Evolutionary conservation across 2,888 invertebrate genomes (phyloP), one percentile per base, ranked within the genome.

Genomic region (Lepidocyrtoides sp.): DNA sequence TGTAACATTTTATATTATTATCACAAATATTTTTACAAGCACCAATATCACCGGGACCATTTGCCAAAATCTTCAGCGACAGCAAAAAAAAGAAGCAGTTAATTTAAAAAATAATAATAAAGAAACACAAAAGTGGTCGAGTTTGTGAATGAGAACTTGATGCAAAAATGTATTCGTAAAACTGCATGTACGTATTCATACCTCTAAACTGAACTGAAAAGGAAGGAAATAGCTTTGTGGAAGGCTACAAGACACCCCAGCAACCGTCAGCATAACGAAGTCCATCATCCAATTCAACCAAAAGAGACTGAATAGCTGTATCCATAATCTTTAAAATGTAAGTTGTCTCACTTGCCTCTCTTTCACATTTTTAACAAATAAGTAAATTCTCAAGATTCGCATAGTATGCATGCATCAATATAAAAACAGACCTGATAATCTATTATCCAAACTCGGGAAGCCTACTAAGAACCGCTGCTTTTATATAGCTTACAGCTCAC

Each of bases 221-320:
- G 29, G 54, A 87, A 87, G 79, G 66, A 87, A 66, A 26, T 29
- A 69, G 29, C 83, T 69, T 87, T 17, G 77, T 79, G 85, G 54
- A 54, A 85, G 51, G 20, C 84, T 72, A 72, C 72, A 77, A 60
- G n/a, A 63, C 77, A 77, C n/a, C n/a, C n/a, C 79, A 48, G 23
- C 63, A 41, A 84, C n/a, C 69, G 23, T 8, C 17, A 36, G 7
- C 48, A 66, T 26, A 20, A 69, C n/a, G 17, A 84, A 4, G 32
- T 10, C 44, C 36, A 17, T 36, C 41, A 84, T 51, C 41, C 54
- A 77, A 51, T 29, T 20, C 77, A 29, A 81, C 32, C 44, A 36
- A 48, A 79, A 63, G 88, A 88, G 88, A 81, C 88, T 88, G 88
- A 88, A 69, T 88, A 88, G 81, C 26, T 69, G 12, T 69, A 88